Evolutionary conservation across 1,140 invertebrate genomes (phyloP).

Genomic region (Dinoponera quadriceps): DNA sequence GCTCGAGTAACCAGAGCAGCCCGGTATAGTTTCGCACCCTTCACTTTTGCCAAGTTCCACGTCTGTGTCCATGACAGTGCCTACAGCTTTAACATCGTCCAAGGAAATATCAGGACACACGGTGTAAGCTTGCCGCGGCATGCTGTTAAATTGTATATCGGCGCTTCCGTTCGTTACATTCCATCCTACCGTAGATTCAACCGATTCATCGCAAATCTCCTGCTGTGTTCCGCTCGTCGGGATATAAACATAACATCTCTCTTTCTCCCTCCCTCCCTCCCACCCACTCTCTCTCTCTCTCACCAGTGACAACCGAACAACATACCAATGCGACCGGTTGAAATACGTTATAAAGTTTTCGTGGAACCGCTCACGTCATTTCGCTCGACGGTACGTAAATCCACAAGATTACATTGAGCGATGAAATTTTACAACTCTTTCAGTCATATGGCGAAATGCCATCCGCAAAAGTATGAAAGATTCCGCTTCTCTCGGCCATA

Average conservation of each 20-base stretch:
- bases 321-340: slow-evolving; percentile 52
- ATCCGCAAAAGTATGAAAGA: slow-evolving; percentile 57
- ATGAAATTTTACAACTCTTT: slow-evolving; percentile 23
- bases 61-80: slow-evolving; percentile 74
- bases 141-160: slow-evolving; percentile 7
- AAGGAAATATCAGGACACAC: slow-evolving; percentile 44
- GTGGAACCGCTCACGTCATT: slow-evolving; percentile 25
- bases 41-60: slow-evolving; percentile 78
- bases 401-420: slow-evolving; percentile 3
- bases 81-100: slow-evolving; percentile 62
- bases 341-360: slow-evolving; percentile 3
- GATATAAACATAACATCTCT: slow-evolving; percentile 69
- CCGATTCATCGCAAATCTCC: slow-evolving; percentile 8
- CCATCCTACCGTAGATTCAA: slow-evolving; percentile 36
- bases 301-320: slow-evolving; percentile 55
- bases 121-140: slow-evolving; percentile 49
- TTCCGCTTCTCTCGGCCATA: slow-evolving; percentile 73
- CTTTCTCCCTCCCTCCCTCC: not conserved
- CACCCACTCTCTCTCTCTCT: not conserved
- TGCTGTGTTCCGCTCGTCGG: not conserved
- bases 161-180: slow-evolving; percentile 29
- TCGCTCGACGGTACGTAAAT: not conserved
- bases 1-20: slow-evolving; percentile 81
- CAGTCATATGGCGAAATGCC: slow-evolving; percentile 56
- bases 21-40: slow-evolving; percentile 78